phyloP scores from a whole-genome alignment of 2,888 invertebrate genomes.

The Clusia tigrina region DNA sequence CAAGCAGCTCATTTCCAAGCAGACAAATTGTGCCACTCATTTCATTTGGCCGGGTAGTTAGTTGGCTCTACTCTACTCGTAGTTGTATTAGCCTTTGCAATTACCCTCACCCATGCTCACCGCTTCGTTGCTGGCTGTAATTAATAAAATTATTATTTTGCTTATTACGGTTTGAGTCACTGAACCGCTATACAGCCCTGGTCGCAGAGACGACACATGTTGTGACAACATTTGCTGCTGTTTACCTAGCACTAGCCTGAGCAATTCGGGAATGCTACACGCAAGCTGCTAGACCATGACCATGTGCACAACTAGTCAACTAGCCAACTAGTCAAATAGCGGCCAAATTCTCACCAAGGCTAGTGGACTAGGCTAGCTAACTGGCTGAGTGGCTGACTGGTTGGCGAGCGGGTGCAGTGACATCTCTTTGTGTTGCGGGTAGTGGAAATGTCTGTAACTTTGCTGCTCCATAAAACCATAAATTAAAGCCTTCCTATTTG shows the following conservation, averaged over 20 bases:
- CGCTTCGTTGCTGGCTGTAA: neutral
- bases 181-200: neutral
- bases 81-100: neutral
- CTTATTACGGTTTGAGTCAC: neutral
- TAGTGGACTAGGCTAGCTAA: neutral
- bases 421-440: no score
- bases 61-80: neutral
- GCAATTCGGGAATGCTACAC: conserved; percentile 26
- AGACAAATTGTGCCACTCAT: no score
- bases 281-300: neutral
- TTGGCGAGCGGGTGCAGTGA: neutral
- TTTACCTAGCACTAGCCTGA: conserved; percentile 33
- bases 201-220: conserved; percentile 10
- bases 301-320: neutral
- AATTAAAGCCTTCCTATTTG: no score
- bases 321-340: neutral
- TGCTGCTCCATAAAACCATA: no score
- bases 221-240: conserved; percentile 14
- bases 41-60: no score
- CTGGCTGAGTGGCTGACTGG: neutral
- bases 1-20: no score
- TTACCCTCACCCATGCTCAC: neutral
- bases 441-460: no score
- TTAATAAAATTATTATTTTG: neutral
- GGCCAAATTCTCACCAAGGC: neutral